Evolutionary conservation across 2,113 vertebrate species (phyloP).

Genomic region (Mirza zaza): DNA sequence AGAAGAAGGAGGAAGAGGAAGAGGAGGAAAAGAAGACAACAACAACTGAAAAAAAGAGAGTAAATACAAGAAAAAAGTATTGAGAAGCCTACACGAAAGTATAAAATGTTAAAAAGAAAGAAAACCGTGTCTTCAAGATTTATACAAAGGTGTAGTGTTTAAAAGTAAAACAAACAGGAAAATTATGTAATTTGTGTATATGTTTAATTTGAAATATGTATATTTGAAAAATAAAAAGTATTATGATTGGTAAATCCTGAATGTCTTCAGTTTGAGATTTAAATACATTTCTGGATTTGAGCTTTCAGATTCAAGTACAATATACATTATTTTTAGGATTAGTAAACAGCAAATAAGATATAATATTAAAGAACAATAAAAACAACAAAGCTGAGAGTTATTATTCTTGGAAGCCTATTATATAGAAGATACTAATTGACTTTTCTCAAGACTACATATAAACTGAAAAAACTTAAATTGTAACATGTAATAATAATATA

Average conservation of each 20-base stretch:
- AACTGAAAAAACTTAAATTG: constrained; percentile 38
- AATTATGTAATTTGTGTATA: neutral
- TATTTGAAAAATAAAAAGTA: neutral
- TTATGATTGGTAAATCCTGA: neutral
- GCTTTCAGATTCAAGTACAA: constrained; percentile 44
- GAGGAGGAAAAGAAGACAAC: neutral
- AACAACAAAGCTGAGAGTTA: neutral
- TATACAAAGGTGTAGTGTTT: neutral
- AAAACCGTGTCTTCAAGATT: neutral
- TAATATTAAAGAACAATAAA: constrained; percentile 1
- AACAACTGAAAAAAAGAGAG: neutral
- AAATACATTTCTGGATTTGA: constrained; percentile 34
- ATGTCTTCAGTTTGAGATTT: neutral
- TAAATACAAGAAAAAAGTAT: neutral
- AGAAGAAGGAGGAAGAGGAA: neutral
- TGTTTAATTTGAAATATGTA: neutral
- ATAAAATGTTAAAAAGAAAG: constrained; percentile 33
- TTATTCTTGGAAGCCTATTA: neutral
- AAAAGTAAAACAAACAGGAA: neutral
- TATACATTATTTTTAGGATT: constrained; percentile 28
- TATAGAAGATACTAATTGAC: neutral
- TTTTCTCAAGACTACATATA: constrained; percentile 18
- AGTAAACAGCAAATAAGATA: neutral
- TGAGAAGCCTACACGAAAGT: neutral
- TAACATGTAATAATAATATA: neutral